A percentile compares a stretch with the other conserved stretches of the same genome.
Conservation (phyloP, 2,797 vertebrate species). For the Macroramphosus scolopax region DNA sequence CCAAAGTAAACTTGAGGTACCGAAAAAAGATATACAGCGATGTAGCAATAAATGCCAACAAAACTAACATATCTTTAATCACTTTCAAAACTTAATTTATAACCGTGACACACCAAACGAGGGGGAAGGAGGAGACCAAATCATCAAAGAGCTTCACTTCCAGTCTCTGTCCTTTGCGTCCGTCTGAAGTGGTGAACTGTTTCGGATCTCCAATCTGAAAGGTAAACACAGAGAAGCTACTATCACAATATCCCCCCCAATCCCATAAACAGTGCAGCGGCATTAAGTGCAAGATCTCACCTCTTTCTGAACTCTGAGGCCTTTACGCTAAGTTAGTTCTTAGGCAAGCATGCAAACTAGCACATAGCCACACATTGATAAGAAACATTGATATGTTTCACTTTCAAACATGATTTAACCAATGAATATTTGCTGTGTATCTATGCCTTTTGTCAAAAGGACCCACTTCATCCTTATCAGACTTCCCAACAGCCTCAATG, state of each 20-base stretch:
- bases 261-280: constrained; percentile 3
- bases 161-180: constrained; percentile 90
- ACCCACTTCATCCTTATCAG: constrained; percentile 22
- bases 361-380: constrained; percentile 15
- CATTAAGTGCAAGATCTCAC: constrained; percentile 11
- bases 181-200: constrained; percentile 88
- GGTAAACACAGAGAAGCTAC: constrained; percentile 43
- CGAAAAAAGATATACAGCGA: constrained; percentile 16
- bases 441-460: too few species aligned
- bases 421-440: constrained; percentile 19
- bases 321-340: constrained; percentile 16
- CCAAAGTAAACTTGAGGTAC: constrained; percentile 29
- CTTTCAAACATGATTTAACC: not conserved
- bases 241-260: constrained; percentile 16
- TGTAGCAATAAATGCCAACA: constrained; percentile 6
- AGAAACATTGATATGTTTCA: constrained; percentile 3
- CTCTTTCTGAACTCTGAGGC: constrained; percentile 37
- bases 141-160: constrained; percentile 94
- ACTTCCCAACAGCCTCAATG: not conserved
- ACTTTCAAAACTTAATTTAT: constrained; percentile 32
- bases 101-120: constrained; percentile 83
- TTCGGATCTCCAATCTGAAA: constrained; percentile 87
- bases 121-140: constrained; percentile 85
- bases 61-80: constrained; percentile 23
- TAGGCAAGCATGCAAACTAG: constrained; percentile 10